Conservation (phyloP, 2,888 invertebrate species). For the Cryptophagus acutangulus region DNA sequence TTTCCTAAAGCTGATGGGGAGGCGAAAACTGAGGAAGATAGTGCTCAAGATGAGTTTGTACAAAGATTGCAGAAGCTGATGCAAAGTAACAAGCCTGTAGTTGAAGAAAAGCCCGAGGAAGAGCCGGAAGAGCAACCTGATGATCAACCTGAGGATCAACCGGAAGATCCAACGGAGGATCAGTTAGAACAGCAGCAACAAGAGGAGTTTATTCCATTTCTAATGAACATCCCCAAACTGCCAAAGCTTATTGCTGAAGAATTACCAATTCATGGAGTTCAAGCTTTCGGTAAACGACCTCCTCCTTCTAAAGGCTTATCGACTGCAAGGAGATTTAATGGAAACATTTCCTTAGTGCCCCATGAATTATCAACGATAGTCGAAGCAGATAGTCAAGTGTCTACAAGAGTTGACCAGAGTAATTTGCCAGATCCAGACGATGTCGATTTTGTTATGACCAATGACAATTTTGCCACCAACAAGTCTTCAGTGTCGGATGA, state of each 20-base stretch:
- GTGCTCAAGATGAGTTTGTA: constrained; percentile 21
- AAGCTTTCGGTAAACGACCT: constrained; percentile 35
- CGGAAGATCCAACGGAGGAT: constrained; percentile 10
- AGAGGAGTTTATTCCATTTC: constrained; percentile 37
- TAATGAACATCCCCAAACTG: constrained; percentile 44
- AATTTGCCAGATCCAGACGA: no score
- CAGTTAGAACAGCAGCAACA: no score
- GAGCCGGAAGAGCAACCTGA: constrained; percentile 9
- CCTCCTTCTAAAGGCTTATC: constrained; percentile 41
- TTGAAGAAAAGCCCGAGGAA: constrained; percentile 8
- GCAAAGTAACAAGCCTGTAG: constrained; percentile 10
- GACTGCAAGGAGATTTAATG: constrained; percentile 35
- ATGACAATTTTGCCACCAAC: neutral
- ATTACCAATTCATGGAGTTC: constrained; percentile 3
- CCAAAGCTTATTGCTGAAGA: constrained; percentile 34
- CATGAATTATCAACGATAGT: constrained; percentile 47
- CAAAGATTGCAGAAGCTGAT: constrained; percentile 23
- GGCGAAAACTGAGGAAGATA: constrained; percentile 10
- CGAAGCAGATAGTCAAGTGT: constrained; percentile 43
- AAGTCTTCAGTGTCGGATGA: neutral
- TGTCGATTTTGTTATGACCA: no score
- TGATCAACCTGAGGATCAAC: constrained; percentile 8
- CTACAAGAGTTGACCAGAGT: constrained; percentile 31
- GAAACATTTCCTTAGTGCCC: constrained; percentile 35
- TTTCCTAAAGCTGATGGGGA: constrained; percentile 12